These are phyloP conservation scores for Pangasius mekongensis DNA, from an alignment of 2,797 vertebrate genomes.

Conservation along the genomic window DNA sequence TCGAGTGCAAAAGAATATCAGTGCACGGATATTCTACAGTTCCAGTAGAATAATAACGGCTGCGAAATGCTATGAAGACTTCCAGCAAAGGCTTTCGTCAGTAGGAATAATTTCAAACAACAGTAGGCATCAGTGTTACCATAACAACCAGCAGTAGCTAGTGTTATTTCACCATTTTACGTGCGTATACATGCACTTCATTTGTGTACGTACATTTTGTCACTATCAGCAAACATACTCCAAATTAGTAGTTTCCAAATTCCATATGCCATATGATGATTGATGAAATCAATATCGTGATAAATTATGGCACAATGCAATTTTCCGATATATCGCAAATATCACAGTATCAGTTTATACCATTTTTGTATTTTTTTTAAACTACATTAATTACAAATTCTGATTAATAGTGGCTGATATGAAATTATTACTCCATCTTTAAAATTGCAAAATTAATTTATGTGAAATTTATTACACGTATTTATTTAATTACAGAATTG, in stretches of 20 bases:
- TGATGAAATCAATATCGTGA: not conserved
- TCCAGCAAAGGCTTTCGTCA: not conserved
- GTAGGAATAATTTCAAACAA: not conserved
- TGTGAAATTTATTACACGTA: not conserved
- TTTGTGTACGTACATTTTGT: not conserved
- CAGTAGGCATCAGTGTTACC: not conserved
- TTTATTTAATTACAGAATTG: not conserved
- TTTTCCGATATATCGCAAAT: not conserved
- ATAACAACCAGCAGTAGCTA: not conserved
- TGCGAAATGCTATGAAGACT: not conserved
- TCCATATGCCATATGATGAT: not conserved
- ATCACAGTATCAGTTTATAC: not conserved
- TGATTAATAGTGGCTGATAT: not conserved
- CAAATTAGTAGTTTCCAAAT: not conserved
- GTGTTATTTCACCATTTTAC: not conserved
- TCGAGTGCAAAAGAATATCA: slow-evolving; percentile 9
- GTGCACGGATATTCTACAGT: not conserved
- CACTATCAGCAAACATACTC: not conserved
- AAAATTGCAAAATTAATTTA: not conserved
- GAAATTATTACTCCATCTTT: not conserved
- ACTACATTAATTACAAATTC: not conserved
- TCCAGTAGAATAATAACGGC: not conserved
- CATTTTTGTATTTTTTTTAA: not conserved
- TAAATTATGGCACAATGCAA: not conserved
- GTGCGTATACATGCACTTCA: not conserved